Evolutionary conservation across 2,797 vertebrate genomes (phyloP).

Genomic region (Rhinatrema bivittatum): DNA sequence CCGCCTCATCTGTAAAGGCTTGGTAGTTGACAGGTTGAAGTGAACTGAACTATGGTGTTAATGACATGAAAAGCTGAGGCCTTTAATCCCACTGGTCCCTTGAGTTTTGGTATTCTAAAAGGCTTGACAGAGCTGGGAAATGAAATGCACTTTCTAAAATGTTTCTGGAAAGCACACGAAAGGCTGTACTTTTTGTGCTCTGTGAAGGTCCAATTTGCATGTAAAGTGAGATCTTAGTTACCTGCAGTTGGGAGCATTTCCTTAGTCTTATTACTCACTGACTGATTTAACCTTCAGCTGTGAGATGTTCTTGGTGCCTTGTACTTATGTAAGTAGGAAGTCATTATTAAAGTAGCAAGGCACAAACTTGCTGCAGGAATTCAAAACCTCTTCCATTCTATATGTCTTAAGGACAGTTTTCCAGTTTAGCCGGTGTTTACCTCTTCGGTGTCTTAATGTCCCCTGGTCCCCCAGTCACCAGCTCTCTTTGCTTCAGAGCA

Average conservation of each 20-base stretch:
- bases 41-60: neutral
- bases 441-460: no score
- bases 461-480: no score
- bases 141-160: neutral
- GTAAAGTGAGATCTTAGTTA: slow-evolving; percentile 14
- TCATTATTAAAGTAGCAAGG: no score
- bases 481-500: no score
- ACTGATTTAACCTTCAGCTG: slow-evolving; percentile 23
- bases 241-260: slow-evolving; percentile 9
- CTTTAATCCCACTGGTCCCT: neutral
- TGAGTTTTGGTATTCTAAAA: slow-evolving; percentile 11
- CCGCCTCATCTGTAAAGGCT: neutral
- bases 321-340: slow-evolving; percentile 6
- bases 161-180: slow-evolving; percentile 10
- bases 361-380: neutral
- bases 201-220: slow-evolving; percentile 3
- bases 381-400: no score
- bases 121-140: neutral
- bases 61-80: neutral
- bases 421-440: no score
- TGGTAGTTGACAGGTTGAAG: slow-evolving; percentile 1
- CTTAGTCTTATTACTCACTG: slow-evolving; percentile 4
- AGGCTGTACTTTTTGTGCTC: slow-evolving; percentile 9
- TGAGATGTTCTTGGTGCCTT: neutral
- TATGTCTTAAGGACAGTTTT: no score